phyloP scores from a whole-genome alignment of 2,888 invertebrate species.

The Himalopsyche japonica region DNA sequence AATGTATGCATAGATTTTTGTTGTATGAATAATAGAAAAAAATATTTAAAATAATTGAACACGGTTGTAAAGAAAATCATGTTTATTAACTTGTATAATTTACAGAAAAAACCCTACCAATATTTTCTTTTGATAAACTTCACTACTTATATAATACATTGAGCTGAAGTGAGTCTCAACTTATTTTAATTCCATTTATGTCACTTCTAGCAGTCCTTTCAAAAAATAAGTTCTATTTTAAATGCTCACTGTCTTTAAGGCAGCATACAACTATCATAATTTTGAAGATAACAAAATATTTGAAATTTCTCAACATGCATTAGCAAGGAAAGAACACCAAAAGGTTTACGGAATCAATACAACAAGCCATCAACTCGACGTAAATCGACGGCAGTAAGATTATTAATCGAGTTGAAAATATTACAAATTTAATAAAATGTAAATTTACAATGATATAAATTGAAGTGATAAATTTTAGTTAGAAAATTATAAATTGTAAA shows the following conservation, averaged over 20 bases:
- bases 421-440: no score
- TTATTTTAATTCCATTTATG: slow-evolving; percentile 6
- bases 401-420: no score
- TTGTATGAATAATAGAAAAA: no score
- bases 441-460: no score
- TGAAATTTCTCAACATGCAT: neutral
- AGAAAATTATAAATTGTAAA: no score
- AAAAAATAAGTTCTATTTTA: slow-evolving; percentile 13
- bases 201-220: slow-evolving; percentile 3
- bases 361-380: neutral
- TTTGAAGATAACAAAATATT: neutral
- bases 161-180: slow-evolving; percentile 17
- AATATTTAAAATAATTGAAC: neutral
- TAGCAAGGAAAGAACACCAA: neutral
- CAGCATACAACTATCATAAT: slow-evolving; percentile 5
- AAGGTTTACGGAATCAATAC: neutral
- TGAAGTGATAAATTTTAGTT: no score
- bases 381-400: neutral
- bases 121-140: slow-evolving; percentile 7
- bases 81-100: slow-evolving; percentile 7
- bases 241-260: slow-evolving; percentile 16
- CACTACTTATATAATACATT: slow-evolving; percentile 25
- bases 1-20: no score
- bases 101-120: slow-evolving; percentile 27
- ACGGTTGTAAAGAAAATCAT: neutral